Conservation (phyloP, 2,113 vertebrate genomes). For the Rhabdomys dilectus region DNA sequence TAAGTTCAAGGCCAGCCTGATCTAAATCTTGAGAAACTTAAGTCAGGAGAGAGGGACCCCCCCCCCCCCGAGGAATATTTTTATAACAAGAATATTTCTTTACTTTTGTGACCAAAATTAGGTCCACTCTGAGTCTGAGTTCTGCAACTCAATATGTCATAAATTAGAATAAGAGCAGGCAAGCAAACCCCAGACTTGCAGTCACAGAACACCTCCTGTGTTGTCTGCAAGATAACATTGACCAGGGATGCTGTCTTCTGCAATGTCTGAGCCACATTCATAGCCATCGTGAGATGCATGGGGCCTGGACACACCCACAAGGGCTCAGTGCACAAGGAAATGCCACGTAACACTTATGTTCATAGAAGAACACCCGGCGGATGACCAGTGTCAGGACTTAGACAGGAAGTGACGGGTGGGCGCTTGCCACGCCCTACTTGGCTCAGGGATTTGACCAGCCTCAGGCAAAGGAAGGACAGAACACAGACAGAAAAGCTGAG, state of each 20-base stretch:
- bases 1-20: not conserved
- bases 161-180: not conserved
- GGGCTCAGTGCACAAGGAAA: not conserved
- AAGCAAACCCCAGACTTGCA: not conserved
- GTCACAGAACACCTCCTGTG: not conserved
- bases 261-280: not conserved
- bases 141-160: not conserved
- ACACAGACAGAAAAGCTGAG: not conserved
- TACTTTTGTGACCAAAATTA: not conserved
- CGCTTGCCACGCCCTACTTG: not conserved
- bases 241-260: not conserved
- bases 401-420: not conserved
- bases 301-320: not conserved
- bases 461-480: not conserved
- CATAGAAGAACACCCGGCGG: no score
- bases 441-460: not conserved
- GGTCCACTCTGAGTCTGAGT: not conserved
- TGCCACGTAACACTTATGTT: not conserved
- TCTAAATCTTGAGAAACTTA: not conserved
- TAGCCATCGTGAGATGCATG: not conserved
- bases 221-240: not conserved
- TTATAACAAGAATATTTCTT: not conserved
- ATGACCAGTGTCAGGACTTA: not conserved
- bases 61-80: not conserved
- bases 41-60: not conserved